Conservation (phyloP, 1,140 invertebrate species). For the Nymphalis io region DNA sequence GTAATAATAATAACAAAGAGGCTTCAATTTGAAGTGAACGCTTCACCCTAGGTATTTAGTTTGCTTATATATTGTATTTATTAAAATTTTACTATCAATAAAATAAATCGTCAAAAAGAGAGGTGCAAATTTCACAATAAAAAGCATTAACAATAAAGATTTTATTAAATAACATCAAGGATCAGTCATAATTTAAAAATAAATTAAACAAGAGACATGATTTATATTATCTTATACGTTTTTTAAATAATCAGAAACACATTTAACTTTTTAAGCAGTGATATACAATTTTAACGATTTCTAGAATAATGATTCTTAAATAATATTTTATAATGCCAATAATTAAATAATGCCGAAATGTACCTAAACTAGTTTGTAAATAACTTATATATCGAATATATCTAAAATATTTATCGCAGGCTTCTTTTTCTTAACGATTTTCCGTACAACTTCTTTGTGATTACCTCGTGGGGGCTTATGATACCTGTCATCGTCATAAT, state of each 20-base stretch:
- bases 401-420: slow-evolving; percentile 70
- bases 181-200: slow-evolving; percentile 16
- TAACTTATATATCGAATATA: slow-evolving; percentile 72
- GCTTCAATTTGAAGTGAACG: too few relatives aligned
- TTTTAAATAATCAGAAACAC: not conserved
- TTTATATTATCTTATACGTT: not conserved
- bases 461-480: slow-evolving; percentile 50
- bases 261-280: too few relatives aligned
- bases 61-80: too few relatives aligned
- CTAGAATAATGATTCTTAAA: not conserved
- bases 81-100: too few relatives aligned
- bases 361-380: slow-evolving; percentile 64
- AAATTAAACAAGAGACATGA: slow-evolving; percentile 1
- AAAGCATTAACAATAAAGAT: slow-evolving; percentile 10
- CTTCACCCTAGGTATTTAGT: too few relatives aligned
- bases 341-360: slow-evolving; percentile 34
- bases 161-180: slow-evolving; percentile 18
- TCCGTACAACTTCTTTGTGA: slow-evolving; percentile 65
- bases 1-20: too few relatives aligned
- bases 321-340: not conserved
- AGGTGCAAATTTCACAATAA: not conserved
- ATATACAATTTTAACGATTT: too few relatives aligned
- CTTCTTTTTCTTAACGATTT: slow-evolving; percentile 69
- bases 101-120: too few relatives aligned
- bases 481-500: slow-evolving; percentile 53